Conservation (phyloP, 2,797 vertebrate species). For the Schizopygopsis pylzovi region DNA sequence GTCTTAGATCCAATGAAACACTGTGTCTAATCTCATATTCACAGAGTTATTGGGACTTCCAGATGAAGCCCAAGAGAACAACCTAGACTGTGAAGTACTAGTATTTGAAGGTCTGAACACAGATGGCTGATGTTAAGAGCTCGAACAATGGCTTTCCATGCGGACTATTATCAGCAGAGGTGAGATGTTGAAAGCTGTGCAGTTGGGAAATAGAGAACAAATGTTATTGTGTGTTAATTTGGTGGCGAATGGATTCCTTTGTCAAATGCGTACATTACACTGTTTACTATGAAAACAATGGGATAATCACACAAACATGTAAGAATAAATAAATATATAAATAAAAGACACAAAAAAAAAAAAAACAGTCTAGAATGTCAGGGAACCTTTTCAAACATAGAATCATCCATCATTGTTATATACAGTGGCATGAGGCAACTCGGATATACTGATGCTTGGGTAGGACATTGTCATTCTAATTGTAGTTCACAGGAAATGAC, state of each 20-base stretch:
- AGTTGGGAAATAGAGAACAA: conserved; percentile 46
- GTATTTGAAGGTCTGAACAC: conserved; percentile 36
- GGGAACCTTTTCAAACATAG: background rate
- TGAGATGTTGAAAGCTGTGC: conserved; percentile 24
- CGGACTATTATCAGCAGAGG: conserved; percentile 33
- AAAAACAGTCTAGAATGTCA: background rate
- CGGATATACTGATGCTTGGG: background rate
- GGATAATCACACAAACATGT: conserved; percentile 4
- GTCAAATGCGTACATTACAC: conserved; percentile 25
- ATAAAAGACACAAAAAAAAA: background rate
- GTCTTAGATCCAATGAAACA: conserved; percentile 29
- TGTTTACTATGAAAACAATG: conserved; percentile 26
- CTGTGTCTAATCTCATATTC: conserved; percentile 53
- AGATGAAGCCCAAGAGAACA: conserved; percentile 53
- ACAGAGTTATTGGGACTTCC: conserved; percentile 52
- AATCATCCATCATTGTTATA: conserved; percentile 10
- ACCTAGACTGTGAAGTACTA: conserved; percentile 46
- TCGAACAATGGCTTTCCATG: conserved; percentile 37
- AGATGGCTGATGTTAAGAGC: conserved; percentile 24
- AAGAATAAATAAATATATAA: conserved; percentile 1
- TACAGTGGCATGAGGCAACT: background rate
- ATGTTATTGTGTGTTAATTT: conserved; percentile 53
- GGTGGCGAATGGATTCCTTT: conserved; percentile 11
- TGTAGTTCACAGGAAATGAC: conserved; percentile 6
- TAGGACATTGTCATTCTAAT: conserved; percentile 10